Evolutionary conservation across 2,797 vertebrate species (phyloP), one percentile per base, ranked within the genome.

Genomic region (Ceryle rudis): DNA sequence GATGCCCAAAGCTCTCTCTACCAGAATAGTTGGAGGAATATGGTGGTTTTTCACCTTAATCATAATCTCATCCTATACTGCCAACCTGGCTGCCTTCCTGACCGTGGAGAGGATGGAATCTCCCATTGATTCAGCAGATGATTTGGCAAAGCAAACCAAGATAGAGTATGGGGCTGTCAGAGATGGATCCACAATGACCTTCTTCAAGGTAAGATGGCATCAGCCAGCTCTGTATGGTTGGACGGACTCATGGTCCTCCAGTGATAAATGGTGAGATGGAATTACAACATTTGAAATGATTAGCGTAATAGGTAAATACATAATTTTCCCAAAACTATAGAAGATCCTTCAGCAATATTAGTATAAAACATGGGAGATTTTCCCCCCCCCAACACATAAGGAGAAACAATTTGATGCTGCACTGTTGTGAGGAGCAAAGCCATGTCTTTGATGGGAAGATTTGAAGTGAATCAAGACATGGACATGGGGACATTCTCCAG

Each of bases 41-140:
- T 99, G 99, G 99, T 99, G 99, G 99, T 99, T 99, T 98, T 99
- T 99, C 96, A 99, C 99, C n/a, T 95, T 99, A 95, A 99, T 99
- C 97, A 99, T 99, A 97, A 99, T 99, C 97, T 99, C 99, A 80
- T 99, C 99, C 54, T 99, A 99, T 84, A 99, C 99, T 67, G 99
- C 99, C 96, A 99, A 99, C 98, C 96, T 99, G 98, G 99, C 99
- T 74, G 99, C 99, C 97, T 99, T 99, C 97, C 98, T 99, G 92
- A 99, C 99, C 0, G 99, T 99, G 97, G 99, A 99, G 97, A 98
- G 99, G 93, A 99, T 99, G 99, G 99, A 99, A 92, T 99, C 99
- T 2, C 99, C 99, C 26, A 99, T 99, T 10, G 99, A 99, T 96
- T 99, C 99, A 3, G 99, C 99, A 0, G 99, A 99, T 25, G 99